Evolutionary conservation across 2,113 vertebrate species (phyloP), one percentile per base, ranked within the genome.

Genomic region (Oryzias melastigma): DNA sequence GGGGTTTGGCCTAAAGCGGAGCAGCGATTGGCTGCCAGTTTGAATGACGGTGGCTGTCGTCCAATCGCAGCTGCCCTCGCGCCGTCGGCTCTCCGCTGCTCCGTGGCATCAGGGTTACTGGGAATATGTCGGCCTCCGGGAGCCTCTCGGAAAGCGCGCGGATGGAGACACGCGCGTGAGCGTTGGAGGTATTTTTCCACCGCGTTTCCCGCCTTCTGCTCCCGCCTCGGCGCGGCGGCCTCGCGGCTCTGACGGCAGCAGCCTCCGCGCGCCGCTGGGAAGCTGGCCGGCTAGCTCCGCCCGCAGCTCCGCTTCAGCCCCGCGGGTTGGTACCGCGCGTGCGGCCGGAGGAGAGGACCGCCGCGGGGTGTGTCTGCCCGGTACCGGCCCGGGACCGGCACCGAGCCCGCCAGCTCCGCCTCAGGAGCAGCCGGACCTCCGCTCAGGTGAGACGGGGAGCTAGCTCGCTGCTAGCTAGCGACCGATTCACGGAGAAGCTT

Each of bases 61-160:
- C 81, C 79, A 81, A 75, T 77, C 73, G 27, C 48, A 1, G 61
- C 41, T 44, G 7, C 48, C 55, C 55, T 17, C 27, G 19, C 57
- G 45, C 58, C 66, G 59, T 65, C 54, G 61, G 20, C 44, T 17
- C 48, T 43, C 63, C 44, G 71, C 52, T 63, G 56, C 48, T 75
- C 54, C 50, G 24, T 70, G 55, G 71, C 61, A 45, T 61, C 53
- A 13, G 75, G 78, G 73, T 75, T 73, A 61, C 61, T 58, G 64
- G 67, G 52, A 81, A 74, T 56, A 69, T 78, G 67, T 78, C 69
- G 74, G 72, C 65, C 69, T 69, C 47, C 64, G 63, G 68, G 58
- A 48, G 14, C 54, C 57, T 61, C 1, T 45, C 44, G 25, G 18
- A 42, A 35, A 48, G 27, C 27, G 46, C 16, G 49, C n/a, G 14